Evolutionary conservation across 2,888 invertebrate species (phyloP), one percentile per base, ranked within the genome.

Genomic region (Tenodera sinensis): DNA sequence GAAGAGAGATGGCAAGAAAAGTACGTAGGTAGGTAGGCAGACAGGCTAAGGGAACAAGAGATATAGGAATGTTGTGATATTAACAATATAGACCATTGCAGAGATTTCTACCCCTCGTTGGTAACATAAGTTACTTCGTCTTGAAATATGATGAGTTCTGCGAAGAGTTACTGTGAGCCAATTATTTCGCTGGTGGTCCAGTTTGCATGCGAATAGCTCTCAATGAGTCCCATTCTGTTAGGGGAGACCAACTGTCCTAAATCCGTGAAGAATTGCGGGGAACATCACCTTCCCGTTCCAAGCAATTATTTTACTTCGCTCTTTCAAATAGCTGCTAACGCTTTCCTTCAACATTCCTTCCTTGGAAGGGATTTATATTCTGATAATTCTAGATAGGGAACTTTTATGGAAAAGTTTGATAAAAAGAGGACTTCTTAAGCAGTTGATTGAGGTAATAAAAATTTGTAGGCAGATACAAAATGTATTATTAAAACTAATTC

Each of bases 121-220:
- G 88, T 85, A 90, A 89, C 90, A 88, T 88, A 89, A 88, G 89
- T 89, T 90, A 85, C 84, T 81, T 54, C 88, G 87, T 82, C 89
- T 89, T 90, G 89, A 89, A 90, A 90, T 90, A 89, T 89, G 90
- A 90, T 90, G 89, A 90, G 90, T 91, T 90, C 88, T 90, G 90
- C 89, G 86, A 83, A 89, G 89, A 86, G 89, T 71, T 25, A 81
- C 81, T 88, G 90, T n/a, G 90, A 91, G 91, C 91, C 91, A 92
- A 91, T 91, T 92, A 92, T 92, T 92, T 92, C 90, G 91, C 91
- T 91, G 91, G 90, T 88, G 90, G 91, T 91, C 91, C 91, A 91
- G 91, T 91, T 91, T 92, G 92, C 92, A 92, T 92, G 91, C 91
- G 91, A 91, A 92, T 91, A 90, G 91, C 91, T 90, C 87, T 89